Percentiles rank a stretch among this genome's conserved stretches.
These are phyloP conservation scores for Cyprinodon tularosa DNA, from an alignment of 2,113 vertebrate genomes.

Conservation along the genomic window DNA sequence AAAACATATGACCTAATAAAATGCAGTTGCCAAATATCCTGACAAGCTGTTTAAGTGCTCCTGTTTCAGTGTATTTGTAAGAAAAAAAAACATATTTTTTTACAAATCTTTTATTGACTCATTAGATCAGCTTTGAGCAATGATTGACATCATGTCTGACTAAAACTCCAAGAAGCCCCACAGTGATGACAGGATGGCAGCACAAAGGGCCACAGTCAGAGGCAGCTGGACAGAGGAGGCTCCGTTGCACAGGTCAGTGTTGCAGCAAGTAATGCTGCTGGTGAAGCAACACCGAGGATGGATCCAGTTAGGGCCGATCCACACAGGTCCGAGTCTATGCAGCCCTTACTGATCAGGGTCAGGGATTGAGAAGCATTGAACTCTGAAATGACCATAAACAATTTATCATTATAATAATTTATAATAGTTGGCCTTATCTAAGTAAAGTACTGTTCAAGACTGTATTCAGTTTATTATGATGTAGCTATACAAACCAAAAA, in stretches of 20 bases:
- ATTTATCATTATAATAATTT: no score
- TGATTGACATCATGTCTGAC: not conserved
- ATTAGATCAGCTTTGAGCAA: not conserved
- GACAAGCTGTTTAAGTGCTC: not conserved
- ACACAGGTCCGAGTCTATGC: conserved; percentile 55
- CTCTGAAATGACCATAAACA: conserved; percentile 26
- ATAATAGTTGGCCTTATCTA: no score
- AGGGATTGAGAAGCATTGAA: conserved; percentile 20
- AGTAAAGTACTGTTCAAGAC: no score
- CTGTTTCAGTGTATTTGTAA: not conserved
- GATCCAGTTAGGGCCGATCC: conserved; percentile 7
- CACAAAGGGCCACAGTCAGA: conserved; percentile 34
- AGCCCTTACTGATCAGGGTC: conserved; percentile 41
- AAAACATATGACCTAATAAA: not conserved
- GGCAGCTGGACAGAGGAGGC: conserved; percentile 45
- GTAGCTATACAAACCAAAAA: no score
- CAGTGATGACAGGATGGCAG: conserved; percentile 34
- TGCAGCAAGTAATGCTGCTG: conserved; percentile 46
- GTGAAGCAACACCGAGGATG: conserved; percentile 11
- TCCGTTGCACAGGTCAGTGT: conserved; percentile 52
- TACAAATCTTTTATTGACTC: not conserved
- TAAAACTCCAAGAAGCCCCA: conserved; percentile 30
- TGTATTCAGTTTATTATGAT: no score
- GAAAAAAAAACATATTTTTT: not conserved
- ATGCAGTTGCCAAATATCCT: not conserved